Evolutionary conservation across 92 coral and sea anemone genomes (phyloP).

Genomic region (Parazoanthus swiftii): DNA sequence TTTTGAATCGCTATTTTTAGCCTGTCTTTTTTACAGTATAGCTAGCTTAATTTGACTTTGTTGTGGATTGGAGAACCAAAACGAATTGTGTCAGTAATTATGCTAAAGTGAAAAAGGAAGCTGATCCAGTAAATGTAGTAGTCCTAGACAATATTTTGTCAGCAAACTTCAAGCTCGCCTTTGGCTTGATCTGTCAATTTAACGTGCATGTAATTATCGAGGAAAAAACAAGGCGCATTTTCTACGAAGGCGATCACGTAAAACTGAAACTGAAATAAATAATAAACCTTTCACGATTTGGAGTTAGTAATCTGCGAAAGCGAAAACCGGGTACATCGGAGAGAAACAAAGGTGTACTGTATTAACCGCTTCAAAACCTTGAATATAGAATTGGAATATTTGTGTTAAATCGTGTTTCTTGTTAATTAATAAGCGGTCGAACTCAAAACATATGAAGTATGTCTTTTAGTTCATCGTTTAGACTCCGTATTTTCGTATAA

Average conservation of each 20-base stretch:
- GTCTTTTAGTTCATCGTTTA: not conserved
- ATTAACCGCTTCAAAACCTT: not conserved
- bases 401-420: not conserved
- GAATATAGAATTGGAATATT: not conserved
- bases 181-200: too few species aligned
- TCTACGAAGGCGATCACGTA: not conserved
- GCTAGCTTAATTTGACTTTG: not conserved
- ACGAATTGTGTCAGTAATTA: not conserved
- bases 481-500: not conserved
- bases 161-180: not conserved
- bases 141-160: not conserved
- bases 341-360: too few species aligned
- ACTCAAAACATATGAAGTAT: not conserved
- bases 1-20: not conserved
- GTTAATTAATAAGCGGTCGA: not conserved
- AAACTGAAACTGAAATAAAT: too few species aligned
- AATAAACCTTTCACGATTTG: not conserved
- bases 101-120: not conserved
- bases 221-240: not conserved
- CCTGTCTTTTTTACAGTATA: not conserved
- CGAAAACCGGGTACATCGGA: not conserved
- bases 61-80: not conserved
- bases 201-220: not conserved
- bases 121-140: not conserved
- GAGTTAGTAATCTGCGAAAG: not conserved